A percentile compares a stretch with the other conserved stretches of the same genome.
Evolutionary conservation across 2,797 vertebrate species (phyloP).

Genomic region (Trichosurus vulpecula): DNA sequence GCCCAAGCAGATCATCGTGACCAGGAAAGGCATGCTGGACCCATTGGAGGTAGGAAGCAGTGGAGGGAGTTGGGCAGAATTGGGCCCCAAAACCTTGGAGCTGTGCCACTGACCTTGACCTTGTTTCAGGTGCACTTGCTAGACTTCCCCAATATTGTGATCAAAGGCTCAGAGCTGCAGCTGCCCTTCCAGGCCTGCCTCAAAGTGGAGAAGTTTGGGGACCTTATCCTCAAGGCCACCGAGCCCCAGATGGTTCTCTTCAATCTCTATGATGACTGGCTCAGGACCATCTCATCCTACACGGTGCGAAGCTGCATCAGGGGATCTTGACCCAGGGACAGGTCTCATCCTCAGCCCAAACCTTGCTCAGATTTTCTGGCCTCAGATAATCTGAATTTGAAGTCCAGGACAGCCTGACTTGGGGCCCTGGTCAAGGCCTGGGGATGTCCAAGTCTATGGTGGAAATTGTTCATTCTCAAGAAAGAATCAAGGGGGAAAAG

Average conservation of each 20-base stretch:
- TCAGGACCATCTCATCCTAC: slow-evolving; percentile 99
- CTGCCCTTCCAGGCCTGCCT: slow-evolving; percentile 99
- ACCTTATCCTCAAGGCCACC: slow-evolving; percentile 98
- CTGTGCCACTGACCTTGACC: slow-evolving; percentile 9
- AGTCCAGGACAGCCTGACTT: neutral
- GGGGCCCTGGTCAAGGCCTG: neutral
- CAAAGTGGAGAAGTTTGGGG: slow-evolving; percentile 99
- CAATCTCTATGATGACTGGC: slow-evolving; percentile 99
- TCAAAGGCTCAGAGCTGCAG: slow-evolving; percentile 99
- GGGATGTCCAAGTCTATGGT: neutral
- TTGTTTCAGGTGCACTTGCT: slow-evolving; percentile 95
- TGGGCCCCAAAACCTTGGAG: neutral
- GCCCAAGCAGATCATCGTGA: slow-evolving; percentile 99
- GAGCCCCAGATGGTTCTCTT: slow-evolving; percentile 99
- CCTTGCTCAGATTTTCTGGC: neutral
- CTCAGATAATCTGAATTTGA: neutral
- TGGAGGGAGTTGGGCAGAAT: neutral
- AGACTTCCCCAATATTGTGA: slow-evolving; percentile 99
- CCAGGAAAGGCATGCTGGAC: slow-evolving; percentile 99
- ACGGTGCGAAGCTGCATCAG: slow-evolving; percentile 87
- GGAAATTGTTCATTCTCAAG: neutral
- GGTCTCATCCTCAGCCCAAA: neutral
- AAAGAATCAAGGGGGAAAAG: neutral
- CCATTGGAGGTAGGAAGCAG: slow-evolving; percentile 92
- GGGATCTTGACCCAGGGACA: neutral